Evolutionary conservation across 2,888 invertebrate species (phyloP).

Genomic region (Cataglyphis livida): DNA sequence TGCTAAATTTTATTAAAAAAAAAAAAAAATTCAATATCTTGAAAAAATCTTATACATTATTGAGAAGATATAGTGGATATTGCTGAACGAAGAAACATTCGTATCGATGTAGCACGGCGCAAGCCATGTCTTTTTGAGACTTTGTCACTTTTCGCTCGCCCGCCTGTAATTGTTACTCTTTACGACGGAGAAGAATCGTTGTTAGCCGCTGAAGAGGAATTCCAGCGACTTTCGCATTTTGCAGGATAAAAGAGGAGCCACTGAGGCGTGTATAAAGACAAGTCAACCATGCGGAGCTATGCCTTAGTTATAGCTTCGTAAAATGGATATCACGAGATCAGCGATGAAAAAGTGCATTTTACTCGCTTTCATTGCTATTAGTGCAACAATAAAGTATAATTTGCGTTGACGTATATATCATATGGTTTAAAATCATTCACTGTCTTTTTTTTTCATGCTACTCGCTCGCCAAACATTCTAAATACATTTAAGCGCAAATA

Average conservation of each 20-base stretch:
- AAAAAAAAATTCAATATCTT: neutral
- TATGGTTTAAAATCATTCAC: slow-evolving; percentile 16
- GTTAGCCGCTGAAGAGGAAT: slow-evolving; percentile 70
- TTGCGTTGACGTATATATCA: slow-evolving; percentile 46
- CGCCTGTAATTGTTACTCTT: slow-evolving; percentile 70
- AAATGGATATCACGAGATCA: slow-evolving; percentile 68
- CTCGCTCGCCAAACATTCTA: neutral
- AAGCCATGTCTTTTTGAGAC: slow-evolving; percentile 47
- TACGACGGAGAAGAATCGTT: slow-evolving; percentile 66
- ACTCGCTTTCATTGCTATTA: slow-evolving; percentile 74
- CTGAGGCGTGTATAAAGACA: slow-evolving; percentile 67
- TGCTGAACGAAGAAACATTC: slow-evolving; percentile 35
- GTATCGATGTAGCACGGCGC: slow-evolving; percentile 31
- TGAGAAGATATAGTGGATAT: slow-evolving; percentile 23
- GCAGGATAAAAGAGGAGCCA: slow-evolving; percentile 72
- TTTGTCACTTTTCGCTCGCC: slow-evolving; percentile 54
- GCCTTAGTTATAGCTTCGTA: slow-evolving; percentile 68
- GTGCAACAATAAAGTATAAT: slow-evolving; percentile 59
- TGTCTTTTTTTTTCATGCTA: neutral
- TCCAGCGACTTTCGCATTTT: slow-evolving; percentile 73
- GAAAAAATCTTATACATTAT: neutral
- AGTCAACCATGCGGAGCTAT: slow-evolving; percentile 71
- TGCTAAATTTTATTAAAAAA: neutral
- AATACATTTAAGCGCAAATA: slow-evolving; percentile 1
- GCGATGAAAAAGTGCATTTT: slow-evolving; percentile 72